Base-by-base conservation (phyloP, 2,888 invertebrate genomes). In the Rhabditoides inermis region DNA sequence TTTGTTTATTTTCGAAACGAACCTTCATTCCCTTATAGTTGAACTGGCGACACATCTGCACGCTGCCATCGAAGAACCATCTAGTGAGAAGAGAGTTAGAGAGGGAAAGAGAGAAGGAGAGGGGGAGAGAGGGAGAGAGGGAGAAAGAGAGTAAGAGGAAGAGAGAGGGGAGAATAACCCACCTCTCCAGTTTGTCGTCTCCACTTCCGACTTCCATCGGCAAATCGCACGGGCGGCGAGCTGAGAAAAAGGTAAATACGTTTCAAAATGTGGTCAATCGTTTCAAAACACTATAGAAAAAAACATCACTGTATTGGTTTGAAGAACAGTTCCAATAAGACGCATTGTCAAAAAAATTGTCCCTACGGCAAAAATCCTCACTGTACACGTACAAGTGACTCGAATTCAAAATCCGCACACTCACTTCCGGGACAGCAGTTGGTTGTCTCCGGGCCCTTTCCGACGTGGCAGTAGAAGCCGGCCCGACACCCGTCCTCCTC, bases 351-450 rank as follows among this genome's bases (percentile, higher is more conserved):
- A n/a, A n/a, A n/a, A n/a, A n/a, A n/a, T n/a, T n/a, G n/a, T n/a
- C n/a, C n/a, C n/a, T n/a, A n/a, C n/a, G n/a, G n/a, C n/a, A n/a
- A n/a, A n/a, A n/a, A n/a, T n/a, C n/a, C 40, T 39, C 1, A 32
- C 32, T 32, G 10, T 10, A 15, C 15, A 10, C 7, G 10, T 10
- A 15, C 32, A 15, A 32, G 32, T 32, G 15, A 32, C 7, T 32
- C 32, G 12, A 32, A 32, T 1, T 15, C 1, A 49, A 23, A 18
- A 25, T 23, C 4, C 1, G 18, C 30, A 37, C 2, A 58, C 71
- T 59, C 42, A 73, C 71, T 68, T 60, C 72, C 71, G 35, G 73
- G 73, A 58, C 75, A 75, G 51, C 75, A 75, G 53, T 73, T 75
- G 32, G 75, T 76, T 7, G 69, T 70, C 50, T 69, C 68, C 6